phyloP scores from a whole-genome alignment of 2,113 vertebrate species.

The Indicator indicator region DNA sequence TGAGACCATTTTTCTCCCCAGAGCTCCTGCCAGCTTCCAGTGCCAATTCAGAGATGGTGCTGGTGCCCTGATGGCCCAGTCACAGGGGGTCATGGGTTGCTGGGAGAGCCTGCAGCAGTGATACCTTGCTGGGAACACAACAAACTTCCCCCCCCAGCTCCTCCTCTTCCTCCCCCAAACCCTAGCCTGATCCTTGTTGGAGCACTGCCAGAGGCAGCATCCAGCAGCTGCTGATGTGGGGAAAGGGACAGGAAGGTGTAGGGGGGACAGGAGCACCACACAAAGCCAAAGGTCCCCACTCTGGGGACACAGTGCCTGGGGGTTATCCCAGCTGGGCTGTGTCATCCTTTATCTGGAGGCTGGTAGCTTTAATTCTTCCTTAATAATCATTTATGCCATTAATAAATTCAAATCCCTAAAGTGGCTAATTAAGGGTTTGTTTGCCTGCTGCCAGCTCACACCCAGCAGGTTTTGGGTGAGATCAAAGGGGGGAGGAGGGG shows the following conservation, averaged over 20 bases:
- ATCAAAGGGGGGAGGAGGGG: accelerated
- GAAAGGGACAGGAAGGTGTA: accelerated
- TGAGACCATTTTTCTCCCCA: accelerated
- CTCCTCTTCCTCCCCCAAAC: background rate
- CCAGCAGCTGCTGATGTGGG: background rate
- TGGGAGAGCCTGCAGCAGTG: background rate
- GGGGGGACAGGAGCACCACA: background rate
- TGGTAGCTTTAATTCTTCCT: background rate
- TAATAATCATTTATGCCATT: background rate
- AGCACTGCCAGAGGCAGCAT: background rate
- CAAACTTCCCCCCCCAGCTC: background rate
- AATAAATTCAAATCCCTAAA: background rate
- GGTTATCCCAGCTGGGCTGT: background rate
- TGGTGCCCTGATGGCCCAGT: background rate
- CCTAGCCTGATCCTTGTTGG: background rate
- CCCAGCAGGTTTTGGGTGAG: background rate
- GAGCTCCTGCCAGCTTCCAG: background rate
- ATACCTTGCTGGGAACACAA: accelerated
- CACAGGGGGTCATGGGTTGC: background rate
- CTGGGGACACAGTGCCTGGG: accelerated
- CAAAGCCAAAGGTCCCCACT: background rate
- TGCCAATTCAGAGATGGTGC: background rate
- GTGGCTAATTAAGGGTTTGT: background rate
- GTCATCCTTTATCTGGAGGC: background rate
- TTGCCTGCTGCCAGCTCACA: background rate